These are phyloP conservation scores for Enteromius afrohamiltoni DNA, from an alignment of 2,797 vertebrate species.

Conservation along the genomic window DNA sequence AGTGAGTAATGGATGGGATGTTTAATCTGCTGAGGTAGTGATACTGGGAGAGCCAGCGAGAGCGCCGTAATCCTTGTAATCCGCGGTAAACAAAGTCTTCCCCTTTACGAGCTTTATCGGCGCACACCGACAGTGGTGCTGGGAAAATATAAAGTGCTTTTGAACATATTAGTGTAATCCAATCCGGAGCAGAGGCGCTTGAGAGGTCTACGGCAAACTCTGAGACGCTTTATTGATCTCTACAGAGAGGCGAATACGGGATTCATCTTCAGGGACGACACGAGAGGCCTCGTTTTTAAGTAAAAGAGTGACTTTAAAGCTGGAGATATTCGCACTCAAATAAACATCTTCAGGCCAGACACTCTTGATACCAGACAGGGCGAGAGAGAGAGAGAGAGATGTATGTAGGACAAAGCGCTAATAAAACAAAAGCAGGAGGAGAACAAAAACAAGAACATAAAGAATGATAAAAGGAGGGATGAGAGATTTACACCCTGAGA, in stretches of 20 bases:
- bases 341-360: conserved; percentile 24
- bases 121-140: background rate
- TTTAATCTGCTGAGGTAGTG: conserved; percentile 55
- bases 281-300: background rate
- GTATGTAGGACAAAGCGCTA: background rate
- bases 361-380: background rate
- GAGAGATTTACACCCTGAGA: conserved; percentile 30
- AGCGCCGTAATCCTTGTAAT: conserved; percentile 56
- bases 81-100: conserved; percentile 56
- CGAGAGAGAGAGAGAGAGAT: conserved; percentile 1
- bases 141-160: conserved; percentile 51
- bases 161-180: conserved; percentile 58
- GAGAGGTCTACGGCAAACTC: conserved; percentile 42
- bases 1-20: conserved; percentile 44
- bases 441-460: conserved; percentile 18
- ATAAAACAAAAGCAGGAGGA: conserved; percentile 23
- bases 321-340: background rate
- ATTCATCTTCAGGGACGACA: background rate
- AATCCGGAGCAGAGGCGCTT: conserved; percentile 42
- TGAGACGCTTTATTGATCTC: conserved; percentile 49
- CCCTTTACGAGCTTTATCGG: conserved; percentile 23
- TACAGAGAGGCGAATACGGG: background rate
- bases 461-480: conserved; percentile 39
- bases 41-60: conserved; percentile 30
- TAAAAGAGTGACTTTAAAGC: conserved; percentile 12